Evolutionary conservation across 2,888 invertebrate species (phyloP).

Genomic region (Phragmatobia fuliginosa): DNA sequence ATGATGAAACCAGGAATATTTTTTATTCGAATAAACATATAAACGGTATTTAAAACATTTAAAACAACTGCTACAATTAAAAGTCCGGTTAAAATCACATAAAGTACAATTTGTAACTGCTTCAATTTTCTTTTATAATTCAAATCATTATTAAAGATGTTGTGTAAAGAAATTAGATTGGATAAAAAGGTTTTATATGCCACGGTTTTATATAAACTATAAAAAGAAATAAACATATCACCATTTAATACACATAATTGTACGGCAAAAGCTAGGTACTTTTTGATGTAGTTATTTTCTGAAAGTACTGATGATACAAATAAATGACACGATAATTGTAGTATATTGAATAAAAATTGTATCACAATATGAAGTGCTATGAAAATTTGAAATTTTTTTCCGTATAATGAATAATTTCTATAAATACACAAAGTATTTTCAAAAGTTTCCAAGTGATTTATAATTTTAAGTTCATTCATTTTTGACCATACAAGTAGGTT

Average conservation of each 20-base stretch:
- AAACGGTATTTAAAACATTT: background rate
- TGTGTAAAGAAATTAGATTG: background rate
- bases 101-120: background rate
- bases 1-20: background rate
- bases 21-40: fast-evolving
- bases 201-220: background rate
- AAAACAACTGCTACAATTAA: background rate
- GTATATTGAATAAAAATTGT: background rate
- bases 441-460: background rate
- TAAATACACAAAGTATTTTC: constrained; percentile 13
- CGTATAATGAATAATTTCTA: no score
- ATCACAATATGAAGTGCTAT: background rate
- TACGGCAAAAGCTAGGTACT: background rate
- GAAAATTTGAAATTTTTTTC: background rate
- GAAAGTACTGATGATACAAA: background rate
- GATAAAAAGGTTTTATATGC: background rate
- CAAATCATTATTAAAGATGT: background rate
- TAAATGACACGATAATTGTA: background rate
- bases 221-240: background rate
- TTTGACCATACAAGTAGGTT: background rate
- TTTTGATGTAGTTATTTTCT: background rate
- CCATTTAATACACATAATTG: background rate
- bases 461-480: background rate
- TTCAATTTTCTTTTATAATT: background rate
- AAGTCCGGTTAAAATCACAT: background rate